These are phyloP conservation scores for Sphenopsis melanotis DNA, from an alignment of 2,797 vertebrate species.

Conservation along the genomic window DNA sequence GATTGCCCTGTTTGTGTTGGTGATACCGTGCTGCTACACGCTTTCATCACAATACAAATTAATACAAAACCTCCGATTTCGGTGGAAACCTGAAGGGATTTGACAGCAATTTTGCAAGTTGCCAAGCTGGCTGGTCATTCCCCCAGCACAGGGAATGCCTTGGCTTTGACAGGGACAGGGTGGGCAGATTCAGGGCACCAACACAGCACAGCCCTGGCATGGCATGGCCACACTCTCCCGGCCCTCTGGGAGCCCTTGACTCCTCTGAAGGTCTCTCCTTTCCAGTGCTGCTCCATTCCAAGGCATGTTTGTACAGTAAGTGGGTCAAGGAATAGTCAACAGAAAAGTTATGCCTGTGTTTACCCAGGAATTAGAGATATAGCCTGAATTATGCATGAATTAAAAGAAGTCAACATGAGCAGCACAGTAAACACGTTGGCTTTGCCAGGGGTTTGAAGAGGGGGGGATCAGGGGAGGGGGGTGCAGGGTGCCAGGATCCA, in stretches of 20 bases:
- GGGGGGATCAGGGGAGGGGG: not conserved
- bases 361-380: conserved; percentile 10
- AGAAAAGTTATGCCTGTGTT: not conserved
- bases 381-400: conserved; percentile 22
- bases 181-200: not conserved
- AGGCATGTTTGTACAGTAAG: conserved; percentile 1
- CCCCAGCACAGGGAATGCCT: not conserved
- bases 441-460: not conserved
- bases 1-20: conserved; percentile 66
- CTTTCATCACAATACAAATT: conserved; percentile 64
- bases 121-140: not conserved
- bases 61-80: conserved; percentile 42
- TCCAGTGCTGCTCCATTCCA: not conserved
- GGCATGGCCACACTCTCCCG: rapidly evolving
- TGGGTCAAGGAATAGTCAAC: conserved; percentile 43
- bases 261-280: not conserved
- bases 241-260: not conserved
- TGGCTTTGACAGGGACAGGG: not conserved
- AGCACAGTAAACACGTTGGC: not conserved
- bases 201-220: not conserved
- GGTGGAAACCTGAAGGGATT: not conserved
- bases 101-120: not conserved
- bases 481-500: not conserved
- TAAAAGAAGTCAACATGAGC: not conserved
- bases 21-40: not conserved